phyloP scores from a whole-genome alignment of 2,113 vertebrate genomes.

The Aspidoscelis tigris region DNA sequence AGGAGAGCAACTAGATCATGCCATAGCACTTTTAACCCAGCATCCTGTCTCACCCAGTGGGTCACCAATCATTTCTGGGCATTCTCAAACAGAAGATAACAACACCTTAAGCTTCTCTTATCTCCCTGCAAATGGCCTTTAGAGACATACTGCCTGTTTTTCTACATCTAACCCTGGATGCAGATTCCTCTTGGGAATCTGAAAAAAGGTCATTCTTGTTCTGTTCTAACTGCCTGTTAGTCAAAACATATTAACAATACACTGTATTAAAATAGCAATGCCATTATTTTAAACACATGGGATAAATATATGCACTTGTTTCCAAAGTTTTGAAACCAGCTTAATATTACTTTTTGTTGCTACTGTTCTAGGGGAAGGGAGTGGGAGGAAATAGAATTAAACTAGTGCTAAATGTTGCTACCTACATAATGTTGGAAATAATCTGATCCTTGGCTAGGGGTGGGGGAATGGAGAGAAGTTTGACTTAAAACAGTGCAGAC shows the following conservation, averaged over 20 bases:
- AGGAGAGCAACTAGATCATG: background rate
- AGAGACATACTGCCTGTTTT: too few relatives aligned
- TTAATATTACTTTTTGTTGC: background rate
- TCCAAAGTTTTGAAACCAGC: background rate
- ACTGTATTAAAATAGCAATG: background rate
- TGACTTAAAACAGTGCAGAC: background rate
- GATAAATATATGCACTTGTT: background rate
- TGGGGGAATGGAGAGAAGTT: background rate
- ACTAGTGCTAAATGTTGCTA: background rate
- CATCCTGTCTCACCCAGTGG: too few relatives aligned
- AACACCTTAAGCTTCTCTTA: too few relatives aligned
- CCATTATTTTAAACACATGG: background rate
- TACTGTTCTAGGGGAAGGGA: background rate
- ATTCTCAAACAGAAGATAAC: too few relatives aligned
- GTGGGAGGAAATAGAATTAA: background rate
- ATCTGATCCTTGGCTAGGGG: background rate
- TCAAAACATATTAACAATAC: background rate
- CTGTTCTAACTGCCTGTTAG: conserved; percentile 9
- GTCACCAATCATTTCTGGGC: too few relatives aligned
- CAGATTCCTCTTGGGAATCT: background rate
- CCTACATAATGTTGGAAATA: background rate
- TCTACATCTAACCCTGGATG: background rate
- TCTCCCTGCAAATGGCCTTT: too few relatives aligned
- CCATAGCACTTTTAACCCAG: too few relatives aligned
- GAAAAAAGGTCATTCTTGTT: conserved; percentile 13